Percentiles rank a stretch among this genome's conserved stretches.
Evolutionary conservation across 1,140 invertebrate genomes (phyloP).

Genomic region (Sminthurinus signatus): DNA sequence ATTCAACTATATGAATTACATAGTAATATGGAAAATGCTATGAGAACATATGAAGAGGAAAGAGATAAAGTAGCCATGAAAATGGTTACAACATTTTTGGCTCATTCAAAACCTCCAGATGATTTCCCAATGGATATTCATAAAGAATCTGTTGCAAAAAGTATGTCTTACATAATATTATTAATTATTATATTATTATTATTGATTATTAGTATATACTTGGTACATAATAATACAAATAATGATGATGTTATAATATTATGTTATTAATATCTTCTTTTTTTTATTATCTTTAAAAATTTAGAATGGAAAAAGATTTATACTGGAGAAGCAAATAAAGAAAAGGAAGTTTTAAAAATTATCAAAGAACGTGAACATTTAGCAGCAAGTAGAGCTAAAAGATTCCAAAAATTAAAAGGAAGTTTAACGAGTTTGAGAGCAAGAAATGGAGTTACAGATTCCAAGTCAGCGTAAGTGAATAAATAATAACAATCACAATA

Average conservation of each 20-base stretch:
- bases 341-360: slow-evolving; percentile 13
- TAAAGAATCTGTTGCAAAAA: slow-evolving; percentile 12
- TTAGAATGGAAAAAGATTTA: slow-evolving; percentile 29
- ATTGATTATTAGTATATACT: no score
- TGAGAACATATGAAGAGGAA: slow-evolving; percentile 17
- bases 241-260: no score
- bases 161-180: slow-evolving; percentile 2
- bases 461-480: neutral
- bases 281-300: no score
- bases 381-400: slow-evolving; percentile 6
- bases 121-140: neutral
- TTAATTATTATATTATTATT: no score
- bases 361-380: slow-evolving; percentile 19
- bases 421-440: slow-evolving; percentile 1
- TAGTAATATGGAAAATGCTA: slow-evolving; percentile 3
- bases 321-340: slow-evolving; percentile 21
- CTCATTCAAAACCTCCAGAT: neutral
- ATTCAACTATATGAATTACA: slow-evolving; percentile 6
- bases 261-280: no score
- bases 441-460: neutral
- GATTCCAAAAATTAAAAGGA: slow-evolving; percentile 13
- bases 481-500: neutral
- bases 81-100: slow-evolving; percentile 19
- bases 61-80: slow-evolving; percentile 19
- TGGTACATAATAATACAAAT: no score